Evolutionary conservation across 2,113 vertebrate species (phyloP), one percentile per base, ranked within the genome.

Genomic region (Myxocyprinus asiaticus): DNA sequence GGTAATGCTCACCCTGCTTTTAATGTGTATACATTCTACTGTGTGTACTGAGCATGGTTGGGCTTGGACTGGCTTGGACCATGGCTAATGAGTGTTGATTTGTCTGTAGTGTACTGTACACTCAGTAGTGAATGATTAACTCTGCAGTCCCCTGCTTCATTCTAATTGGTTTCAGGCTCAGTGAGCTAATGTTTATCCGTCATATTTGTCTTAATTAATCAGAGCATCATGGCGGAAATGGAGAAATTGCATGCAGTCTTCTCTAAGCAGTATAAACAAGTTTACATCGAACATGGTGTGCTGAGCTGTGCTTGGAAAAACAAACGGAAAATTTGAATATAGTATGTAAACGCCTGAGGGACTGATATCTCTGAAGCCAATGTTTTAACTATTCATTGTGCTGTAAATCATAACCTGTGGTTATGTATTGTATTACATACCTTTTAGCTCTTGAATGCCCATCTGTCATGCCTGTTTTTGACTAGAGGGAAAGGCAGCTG

Each of bases 41-140:
- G n/a, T 61, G 48, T 70, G 55, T 4, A 48, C 9, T 48, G 53
- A 62, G 45, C 33, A 17, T 55, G 9, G 0, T 45, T 33, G 44
- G 10, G 59, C 22, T 33, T 33, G 22, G 22, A 33, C 22, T 33
- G 22, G 22, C 9, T 48, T 75, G 59, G 9, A 59, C 4, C 59
- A 17, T 75, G 59, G 72, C 7, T 75, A 63, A 63, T 51, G 45
- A 62, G 59, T 10, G 45, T n/a, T 4, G 22, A 33, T 33, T 33
- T 33, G 22, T 33, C 22, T 33, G 22, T 3, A 33, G 22, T 33
- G 22, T 71, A 53, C 42, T 76, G 67, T 48, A 33, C 7, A 72
- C 63, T 73, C 69, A 73, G 42, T 55, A 22, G 68, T 82, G 67
- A 82, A 82, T 82, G 22, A 78, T 74, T 78, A 64, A 72, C 67